Evolutionary conservation across 2,888 invertebrate species (phyloP).

Genomic region (Camponotus fellah): DNA sequence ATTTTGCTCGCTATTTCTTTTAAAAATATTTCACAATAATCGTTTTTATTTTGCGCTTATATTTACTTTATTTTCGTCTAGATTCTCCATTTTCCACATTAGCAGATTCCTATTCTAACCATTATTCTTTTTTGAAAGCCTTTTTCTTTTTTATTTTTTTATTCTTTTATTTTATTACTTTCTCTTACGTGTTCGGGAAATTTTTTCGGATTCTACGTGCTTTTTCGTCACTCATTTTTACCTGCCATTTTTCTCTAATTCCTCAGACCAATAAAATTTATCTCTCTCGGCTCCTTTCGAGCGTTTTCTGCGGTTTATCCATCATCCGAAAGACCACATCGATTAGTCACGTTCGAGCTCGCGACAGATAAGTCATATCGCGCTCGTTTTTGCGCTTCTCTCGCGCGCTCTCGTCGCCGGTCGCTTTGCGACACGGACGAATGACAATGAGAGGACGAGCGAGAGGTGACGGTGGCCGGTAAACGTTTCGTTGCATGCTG

Average conservation of each 20-base stretch:
- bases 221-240: neutral
- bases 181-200: neutral
- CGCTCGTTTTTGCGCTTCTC: slow-evolving; percentile 25
- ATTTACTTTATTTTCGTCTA: neutral
- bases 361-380: slow-evolving; percentile 54
- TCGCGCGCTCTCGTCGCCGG: slow-evolving; percentile 37
- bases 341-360: slow-evolving; percentile 67
- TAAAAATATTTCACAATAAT: neutral
- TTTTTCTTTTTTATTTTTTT: neutral
- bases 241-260: neutral
- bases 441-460: slow-evolving; percentile 71
- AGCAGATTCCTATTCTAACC: neutral
- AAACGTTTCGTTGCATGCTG: slow-evolving; percentile 51
- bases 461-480: slow-evolving; percentile 14
- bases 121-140: neutral
- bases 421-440: slow-evolving; percentile 62
- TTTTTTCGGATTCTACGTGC: neutral
- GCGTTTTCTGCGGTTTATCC: slow-evolving; percentile 24
- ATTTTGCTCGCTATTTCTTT: neutral
- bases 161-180: neutral
- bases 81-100: neutral
- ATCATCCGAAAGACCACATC: slow-evolving; percentile 28
- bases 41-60: neutral
- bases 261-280: neutral
- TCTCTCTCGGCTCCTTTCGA: slow-evolving; percentile 16